Evolutionary conservation across 2,888 invertebrate genomes (phyloP), one percentile per base, ranked within the genome.

Genomic region (Tigriopus californicus): DNA sequence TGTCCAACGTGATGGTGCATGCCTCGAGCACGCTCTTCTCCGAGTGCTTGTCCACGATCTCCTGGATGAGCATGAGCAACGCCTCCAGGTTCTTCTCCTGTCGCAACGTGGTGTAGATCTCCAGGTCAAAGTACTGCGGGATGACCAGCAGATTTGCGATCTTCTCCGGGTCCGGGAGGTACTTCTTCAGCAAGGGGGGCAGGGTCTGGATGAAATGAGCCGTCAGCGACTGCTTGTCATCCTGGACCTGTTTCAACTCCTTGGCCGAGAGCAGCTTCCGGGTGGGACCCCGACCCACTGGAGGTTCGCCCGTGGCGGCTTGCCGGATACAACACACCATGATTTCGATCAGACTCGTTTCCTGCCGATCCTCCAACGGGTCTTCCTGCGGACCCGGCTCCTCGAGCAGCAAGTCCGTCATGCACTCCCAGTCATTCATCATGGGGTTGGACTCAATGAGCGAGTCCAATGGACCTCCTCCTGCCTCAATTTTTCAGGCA

Each of bases 391-490:
- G 80, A 0, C 91, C 92, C 0, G 94, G 85, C 70, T 95, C 95
- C 73, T 95, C 94, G 42, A 98, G 74, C 66, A 98, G 74, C 66
- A 98, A 75, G 75, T 97, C 97, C 0, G 92, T 94, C 97, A 98
- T 98, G 71, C 95, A 95, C 72, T 94, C 94, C 95, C 97, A 98
- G 73, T 99, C 98, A 73, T 92, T 95, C 80, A 98, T 90, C 92
- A 98, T 97, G 59, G 85, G 82, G 74, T 97, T 95, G 60, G 90
- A 91, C 68, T 98, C 98, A 67, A 98, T 95, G 61, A 98, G 77
- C 1, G 95, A 92, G 75, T 98, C 98, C 12, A 98, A n/a, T n/a
- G n/a, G n/a, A n/a, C n/a, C n/a, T n/a, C n/a, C n/a, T n/a, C n/a
- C n/a, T n/a, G n/a, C n/a, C n/a, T n/a, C n/a, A n/a, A n/a, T n/a